Evolutionary conservation across 2,888 invertebrate genomes (phyloP).

Genomic region (Stratiomys singularior): DNA sequence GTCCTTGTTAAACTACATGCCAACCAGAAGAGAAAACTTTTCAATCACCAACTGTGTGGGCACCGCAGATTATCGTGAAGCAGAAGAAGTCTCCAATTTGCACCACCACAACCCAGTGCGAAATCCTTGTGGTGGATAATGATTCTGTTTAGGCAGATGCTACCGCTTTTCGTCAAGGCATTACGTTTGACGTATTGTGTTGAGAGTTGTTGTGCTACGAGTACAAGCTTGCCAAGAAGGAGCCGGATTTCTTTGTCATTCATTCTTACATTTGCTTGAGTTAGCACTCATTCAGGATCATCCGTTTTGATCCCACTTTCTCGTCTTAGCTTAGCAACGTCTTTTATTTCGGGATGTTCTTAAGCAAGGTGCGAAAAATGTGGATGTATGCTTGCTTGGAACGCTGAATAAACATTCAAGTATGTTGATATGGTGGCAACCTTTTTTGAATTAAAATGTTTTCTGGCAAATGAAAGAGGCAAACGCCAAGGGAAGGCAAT

Average conservation of each 20-base stretch:
- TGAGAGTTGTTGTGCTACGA: background rate
- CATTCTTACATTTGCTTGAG: slow-evolving; percentile 16
- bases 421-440: slow-evolving; percentile 1
- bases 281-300: slow-evolving; percentile 22
- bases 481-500: background rate
- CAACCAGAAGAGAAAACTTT: no score
- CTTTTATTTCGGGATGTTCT: background rate
- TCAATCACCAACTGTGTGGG: no score
- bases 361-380: background rate
- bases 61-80: no score
- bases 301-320: slow-evolving; percentile 15
- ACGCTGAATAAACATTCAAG: slow-evolving; percentile 7
- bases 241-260: slow-evolving; percentile 20
- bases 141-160: slow-evolving; percentile 24
- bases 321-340: background rate
- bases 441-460: slow-evolving; percentile 10
- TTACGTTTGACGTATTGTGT: background rate
- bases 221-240: background rate
- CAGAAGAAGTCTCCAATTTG: no score
- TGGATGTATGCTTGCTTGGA: background rate
- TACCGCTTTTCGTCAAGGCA: slow-evolving; percentile 2
- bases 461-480: background rate
- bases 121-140: background rate
- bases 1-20: no score
- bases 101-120: no score